A percentile compares a stretch with the other conserved stretches of the same genome.
These are phyloP conservation scores for Lasioglossum villosulum DNA, from an alignment of 2,888 invertebrate species.

Conservation along the genomic window DNA sequence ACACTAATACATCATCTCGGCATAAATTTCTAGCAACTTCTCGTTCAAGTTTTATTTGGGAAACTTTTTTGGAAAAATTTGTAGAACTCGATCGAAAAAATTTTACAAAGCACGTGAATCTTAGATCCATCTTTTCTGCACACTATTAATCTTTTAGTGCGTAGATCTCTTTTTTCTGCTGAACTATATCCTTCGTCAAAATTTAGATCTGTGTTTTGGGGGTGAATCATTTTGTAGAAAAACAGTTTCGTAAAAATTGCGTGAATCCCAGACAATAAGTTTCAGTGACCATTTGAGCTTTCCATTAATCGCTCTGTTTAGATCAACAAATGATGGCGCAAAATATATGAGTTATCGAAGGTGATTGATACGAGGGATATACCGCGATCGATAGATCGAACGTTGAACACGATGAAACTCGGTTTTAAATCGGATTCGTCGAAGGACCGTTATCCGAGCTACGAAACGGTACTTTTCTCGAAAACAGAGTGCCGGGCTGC, in stretches of 20 bases:
- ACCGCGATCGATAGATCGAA: constrained; percentile 34
- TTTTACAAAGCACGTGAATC: background rate
- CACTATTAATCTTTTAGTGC: background rate
- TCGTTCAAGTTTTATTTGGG: background rate
- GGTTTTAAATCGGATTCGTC: constrained; percentile 62
- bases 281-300: background rate
- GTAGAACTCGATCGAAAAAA: accelerated
- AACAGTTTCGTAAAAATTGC: background rate
- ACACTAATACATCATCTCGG: background rate
- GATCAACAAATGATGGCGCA: too few relatives aligned
- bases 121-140: background rate
- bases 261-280: background rate
- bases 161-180: too few relatives aligned
- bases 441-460: constrained; percentile 58
- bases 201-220: background rate
- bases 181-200: background rate
- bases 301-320: background rate
- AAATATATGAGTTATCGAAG: background rate
- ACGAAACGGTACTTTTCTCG: constrained; percentile 61
- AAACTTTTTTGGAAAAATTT: background rate
- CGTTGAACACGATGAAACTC: constrained; percentile 9
- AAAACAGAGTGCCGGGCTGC: constrained; percentile 56
- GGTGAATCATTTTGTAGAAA: background rate
- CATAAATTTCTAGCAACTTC: background rate
- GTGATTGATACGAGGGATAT: background rate